Conservation (phyloP, 2,113 vertebrate species). For the Acrocephalus kingi region DNA sequence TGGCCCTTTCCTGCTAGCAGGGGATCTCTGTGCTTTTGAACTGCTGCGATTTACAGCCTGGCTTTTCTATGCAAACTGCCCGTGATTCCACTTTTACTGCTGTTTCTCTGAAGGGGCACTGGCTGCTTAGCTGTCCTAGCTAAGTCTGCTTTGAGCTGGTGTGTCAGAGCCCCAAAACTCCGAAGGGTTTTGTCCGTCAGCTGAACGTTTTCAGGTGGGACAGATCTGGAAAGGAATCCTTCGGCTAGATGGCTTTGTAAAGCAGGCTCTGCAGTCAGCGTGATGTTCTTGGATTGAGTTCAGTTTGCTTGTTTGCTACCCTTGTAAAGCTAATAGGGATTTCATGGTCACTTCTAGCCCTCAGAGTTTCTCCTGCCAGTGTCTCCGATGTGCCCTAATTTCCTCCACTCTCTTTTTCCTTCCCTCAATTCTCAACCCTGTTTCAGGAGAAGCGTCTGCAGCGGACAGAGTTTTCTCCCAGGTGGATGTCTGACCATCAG, state of each 20-base stretch:
- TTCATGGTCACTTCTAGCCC: conserved; percentile 40
- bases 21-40: conserved; percentile 44
- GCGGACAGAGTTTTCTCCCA: conserved; percentile 80
- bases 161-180: not conserved
- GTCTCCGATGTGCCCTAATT: conserved; percentile 49
- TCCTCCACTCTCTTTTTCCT: conserved; percentile 67
- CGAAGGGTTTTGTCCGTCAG: rapidly evolving
- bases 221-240: not conserved
- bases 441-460: conserved; percentile 86
- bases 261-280: not conserved
- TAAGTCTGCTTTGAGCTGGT: not conserved
- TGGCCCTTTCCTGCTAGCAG: conserved; percentile 9
- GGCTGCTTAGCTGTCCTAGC: not conserved
- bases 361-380: conserved; percentile 43
- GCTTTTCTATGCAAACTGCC: conserved; percentile 34
- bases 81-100: conserved; percentile 37
- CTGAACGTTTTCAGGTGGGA: conserved; percentile 8
- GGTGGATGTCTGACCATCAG: conserved; percentile 79
- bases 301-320: conserved; percentile 25
- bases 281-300: conserved; percentile 31
- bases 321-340: conserved; percentile 45
- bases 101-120: not conserved
- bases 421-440: conserved; percentile 50
- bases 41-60: conserved; percentile 40
- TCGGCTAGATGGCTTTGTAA: not conserved